Conservation (phyloP, 2,113 vertebrate species). For the Felis catus region F.catus_Fca126_mat1.0 CM031412.1:173638501-173639000, state of each 20-base stretch:
- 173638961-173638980: neutral
- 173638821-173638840: neutral
- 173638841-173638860: neutral
- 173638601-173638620: neutral
- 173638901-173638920: neutral
- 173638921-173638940: neutral
- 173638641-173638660: neutral
- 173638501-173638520: neutral
- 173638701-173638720: neutral
- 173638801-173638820: conserved; percentile 11
- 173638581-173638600: neutral
- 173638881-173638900: neutral
- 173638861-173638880: neutral
- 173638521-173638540: neutral
- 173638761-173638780: neutral
- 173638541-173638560: neutral
- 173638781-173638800: neutral
- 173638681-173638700: neutral
- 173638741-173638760: neutral
- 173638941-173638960: neutral
- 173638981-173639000: neutral
- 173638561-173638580: neutral
- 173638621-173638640: neutral
- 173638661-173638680: neutral
- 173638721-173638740: neutral